Evolutionary conservation across 2,113 vertebrate species (phyloP).

Genomic region (Nothocercus nigrocapillus): DNA sequence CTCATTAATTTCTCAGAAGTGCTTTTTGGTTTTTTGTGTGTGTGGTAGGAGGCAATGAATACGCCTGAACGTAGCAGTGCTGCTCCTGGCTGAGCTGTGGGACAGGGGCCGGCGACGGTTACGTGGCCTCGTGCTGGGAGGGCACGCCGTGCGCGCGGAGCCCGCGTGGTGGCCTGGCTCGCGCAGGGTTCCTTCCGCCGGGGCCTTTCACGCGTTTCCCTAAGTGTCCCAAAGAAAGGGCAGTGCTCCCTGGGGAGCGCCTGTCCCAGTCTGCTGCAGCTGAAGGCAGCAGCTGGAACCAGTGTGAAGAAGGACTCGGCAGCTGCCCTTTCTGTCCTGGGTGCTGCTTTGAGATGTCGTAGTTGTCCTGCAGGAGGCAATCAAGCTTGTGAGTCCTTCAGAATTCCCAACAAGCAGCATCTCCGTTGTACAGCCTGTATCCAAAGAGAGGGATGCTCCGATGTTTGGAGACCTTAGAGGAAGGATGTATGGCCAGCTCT

Average conservation of each 20-base stretch:
- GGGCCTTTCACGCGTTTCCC: background rate
- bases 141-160: background rate
- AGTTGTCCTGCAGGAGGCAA: background rate
- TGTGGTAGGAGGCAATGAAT: background rate
- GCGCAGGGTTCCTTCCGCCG: accelerated
- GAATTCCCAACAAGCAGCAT: background rate
- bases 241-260: background rate
- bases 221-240: no score
- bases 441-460: no score
- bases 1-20: background rate
- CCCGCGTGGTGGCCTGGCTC: accelerated
- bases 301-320: background rate
- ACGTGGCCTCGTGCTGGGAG: background rate
- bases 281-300: background rate
- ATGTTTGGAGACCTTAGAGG: background rate
- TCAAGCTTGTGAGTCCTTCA: background rate
- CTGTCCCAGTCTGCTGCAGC: background rate
- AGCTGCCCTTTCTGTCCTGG: no score
- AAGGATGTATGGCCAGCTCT: background rate
- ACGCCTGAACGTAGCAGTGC: background rate
- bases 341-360: background rate
- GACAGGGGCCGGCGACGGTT: background rate
- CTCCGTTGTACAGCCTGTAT: no score
- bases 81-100: background rate
- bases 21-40: background rate